A percentile compares a stretch with the other conserved stretches of the same genome.
Evolutionary conservation across 2,888 invertebrate species (phyloP).

Genomic region (Leptinotarsa rubiginosa): DNA sequence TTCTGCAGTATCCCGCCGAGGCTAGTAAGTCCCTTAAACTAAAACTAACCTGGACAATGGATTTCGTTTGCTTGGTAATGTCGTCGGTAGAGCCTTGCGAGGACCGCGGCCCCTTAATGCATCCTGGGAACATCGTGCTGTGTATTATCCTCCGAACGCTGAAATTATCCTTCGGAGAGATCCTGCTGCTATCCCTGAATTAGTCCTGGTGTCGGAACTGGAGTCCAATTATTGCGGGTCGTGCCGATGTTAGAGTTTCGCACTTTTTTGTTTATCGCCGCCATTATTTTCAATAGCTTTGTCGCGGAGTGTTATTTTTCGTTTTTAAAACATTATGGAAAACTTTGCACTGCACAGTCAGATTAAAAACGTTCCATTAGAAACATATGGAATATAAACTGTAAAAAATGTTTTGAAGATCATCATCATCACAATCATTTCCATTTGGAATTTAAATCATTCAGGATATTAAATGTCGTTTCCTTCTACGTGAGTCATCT

Average conservation of each 20-base stretch:
- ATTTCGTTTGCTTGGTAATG: conserved; percentile 77
- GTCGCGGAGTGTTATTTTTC: not conserved
- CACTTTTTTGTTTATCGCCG: conserved; percentile 19
- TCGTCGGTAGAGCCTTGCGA: conserved; percentile 83
- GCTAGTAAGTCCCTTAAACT: conserved; percentile 3
- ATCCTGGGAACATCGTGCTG: conserved; percentile 73
- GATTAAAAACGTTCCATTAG: not conserved
- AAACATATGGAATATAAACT: too few relatives aligned
- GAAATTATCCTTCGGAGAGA: conserved; percentile 41
- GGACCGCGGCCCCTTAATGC: conserved; percentile 77
- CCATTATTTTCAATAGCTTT: conserved; percentile 11
- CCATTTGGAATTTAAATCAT: too few relatives aligned
- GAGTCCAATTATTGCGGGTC: conserved; percentile 31
- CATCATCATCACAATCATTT: too few relatives aligned
- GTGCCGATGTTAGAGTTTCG: conserved; percentile 24
- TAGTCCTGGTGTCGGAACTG: conserved; percentile 27
- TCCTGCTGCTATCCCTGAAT: conserved; percentile 31
- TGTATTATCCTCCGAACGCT: conserved; percentile 35
- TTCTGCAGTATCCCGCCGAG: conserved; percentile 17
- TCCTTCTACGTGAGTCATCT: too few relatives aligned
- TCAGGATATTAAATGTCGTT: too few relatives aligned
- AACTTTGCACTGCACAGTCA: not conserved
- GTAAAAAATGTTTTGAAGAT: too few relatives aligned
- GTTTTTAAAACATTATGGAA: not conserved
- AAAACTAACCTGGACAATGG: conserved; percentile 75